A percentile compares a stretch with the other conserved stretches of the same genome.
phyloP scores from a whole-genome alignment of 2,113 vertebrate genomes.

The Scomber colias region DNA sequence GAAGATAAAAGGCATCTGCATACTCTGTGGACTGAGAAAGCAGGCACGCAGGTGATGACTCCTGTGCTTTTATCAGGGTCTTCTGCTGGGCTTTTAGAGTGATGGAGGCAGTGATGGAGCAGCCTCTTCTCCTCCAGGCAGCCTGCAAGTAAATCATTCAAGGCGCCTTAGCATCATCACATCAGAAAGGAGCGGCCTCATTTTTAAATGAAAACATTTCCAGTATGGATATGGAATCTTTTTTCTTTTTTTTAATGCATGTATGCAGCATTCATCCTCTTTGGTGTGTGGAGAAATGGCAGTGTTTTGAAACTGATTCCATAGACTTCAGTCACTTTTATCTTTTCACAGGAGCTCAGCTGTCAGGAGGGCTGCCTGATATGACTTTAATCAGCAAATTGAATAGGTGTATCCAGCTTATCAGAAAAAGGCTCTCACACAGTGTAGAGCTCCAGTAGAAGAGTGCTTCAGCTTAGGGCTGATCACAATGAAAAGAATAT shows the following conservation, averaged over 20 bases:
- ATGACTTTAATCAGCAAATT: conserved; percentile 77
- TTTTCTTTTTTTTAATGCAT: conserved; percentile 41
- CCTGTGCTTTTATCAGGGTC: conserved; percentile 79
- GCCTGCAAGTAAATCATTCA: conserved; percentile 85
- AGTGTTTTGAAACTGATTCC: conserved; percentile 60
- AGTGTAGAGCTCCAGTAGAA: conserved; percentile 33
- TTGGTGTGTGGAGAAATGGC: conserved; percentile 35
- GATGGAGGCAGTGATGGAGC: conserved; percentile 86
- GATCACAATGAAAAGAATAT: conserved; percentile 64
- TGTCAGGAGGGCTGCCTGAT: conserved; percentile 66
- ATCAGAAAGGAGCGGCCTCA: conserved; percentile 38
- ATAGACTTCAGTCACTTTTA: conserved; percentile 44
- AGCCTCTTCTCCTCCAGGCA: conserved; percentile 84
- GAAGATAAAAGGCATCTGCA: conserved; percentile 52
- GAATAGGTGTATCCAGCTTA: conserved; percentile 72
- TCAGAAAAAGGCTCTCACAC: conserved; percentile 59
- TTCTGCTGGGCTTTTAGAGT: conserved; percentile 88
- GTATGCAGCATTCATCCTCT: conserved; percentile 41
- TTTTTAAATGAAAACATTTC: conserved; percentile 68
- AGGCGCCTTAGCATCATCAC: conserved; percentile 33
- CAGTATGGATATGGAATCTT: conserved; percentile 32
- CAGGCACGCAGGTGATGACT: not conserved
- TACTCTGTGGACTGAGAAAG: conserved; percentile 33
- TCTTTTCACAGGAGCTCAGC: conserved; percentile 62
- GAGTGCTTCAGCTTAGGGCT: conserved; percentile 46